Evolutionary conservation across 2,797 vertebrate genomes (phyloP), one percentile per base, ranked within the genome.

Genomic region (Microctenopoma lineatum): DNA sequence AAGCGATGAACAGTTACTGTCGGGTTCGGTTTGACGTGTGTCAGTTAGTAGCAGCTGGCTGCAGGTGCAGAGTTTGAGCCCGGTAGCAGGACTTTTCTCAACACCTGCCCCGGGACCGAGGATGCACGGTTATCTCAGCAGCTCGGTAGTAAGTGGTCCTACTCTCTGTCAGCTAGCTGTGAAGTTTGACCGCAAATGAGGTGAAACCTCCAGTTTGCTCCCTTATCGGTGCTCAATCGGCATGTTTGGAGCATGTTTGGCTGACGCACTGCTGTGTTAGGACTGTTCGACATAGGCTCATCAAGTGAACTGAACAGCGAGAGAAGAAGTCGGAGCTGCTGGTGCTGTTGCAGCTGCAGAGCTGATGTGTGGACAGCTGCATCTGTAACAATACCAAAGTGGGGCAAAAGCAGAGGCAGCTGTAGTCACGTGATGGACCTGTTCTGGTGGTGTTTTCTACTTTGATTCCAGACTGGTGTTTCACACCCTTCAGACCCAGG

Each of bases 311-410:
- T n/a, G n/a, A 11, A 26, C 1, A 26, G 13, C 34, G 38, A 55
- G 8, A 4, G 7, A 8, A 5, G 34, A 21, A 18, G n/a, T 4
- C 21, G 14, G 25, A 16, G 16, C 5, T 57, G 52, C 27, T 45
- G 0, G 36, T 60, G 56, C n/a, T 34, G 32, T 12, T 60, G 42
- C 44, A 44, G 57, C 71, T 70, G 60, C 56, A 55, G 42, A 16
- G 53, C 11, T 4, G 7, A 1, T 34, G n/a, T 16, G n/a, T 26
- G 48, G 16, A 13, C 25, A 14, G 0, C 32, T 54, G 48, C 44
- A 10, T 29, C 11, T 39, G 15, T 39, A 47, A 48, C 14, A 4
- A 59, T 12, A 64, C 64, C 38, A 46, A 73, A 73, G 39, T 61
- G 61, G 66, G 66, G 41, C 70, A 58, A 4, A 42, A 25, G 27